Percentiles rank a stretch among this genome's conserved stretches.
Evolutionary conservation across 2,113 vertebrate species (phyloP).

Genomic region (Glaucomys volans): DNA sequence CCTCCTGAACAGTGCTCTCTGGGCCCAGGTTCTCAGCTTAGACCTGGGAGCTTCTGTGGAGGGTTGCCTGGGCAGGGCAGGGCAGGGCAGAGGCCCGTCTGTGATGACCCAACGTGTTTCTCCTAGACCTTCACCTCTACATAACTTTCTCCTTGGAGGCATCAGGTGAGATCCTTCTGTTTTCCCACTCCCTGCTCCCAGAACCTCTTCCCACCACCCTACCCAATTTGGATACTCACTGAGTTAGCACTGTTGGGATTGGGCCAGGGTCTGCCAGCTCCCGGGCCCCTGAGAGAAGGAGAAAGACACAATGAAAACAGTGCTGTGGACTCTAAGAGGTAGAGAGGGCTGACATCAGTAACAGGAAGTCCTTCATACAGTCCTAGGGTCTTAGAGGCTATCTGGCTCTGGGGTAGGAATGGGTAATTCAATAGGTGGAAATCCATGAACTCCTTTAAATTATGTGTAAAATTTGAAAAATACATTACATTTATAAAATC

Average conservation of each 20-base stretch:
- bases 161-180: not conserved
- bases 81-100: not conserved
- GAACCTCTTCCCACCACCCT: not conserved
- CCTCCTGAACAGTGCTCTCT: not conserved
- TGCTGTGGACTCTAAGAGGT: accelerated
- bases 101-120: not conserved
- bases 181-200: not conserved
- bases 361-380: accelerated
- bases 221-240: constrained; percentile 87
- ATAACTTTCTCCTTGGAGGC: not conserved
- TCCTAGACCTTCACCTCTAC: not conserved
- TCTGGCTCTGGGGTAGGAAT: not conserved
- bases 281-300: constrained; percentile 92
- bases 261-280: constrained; percentile 97
- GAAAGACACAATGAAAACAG: not conserved
- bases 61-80: not conserved
- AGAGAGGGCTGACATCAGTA: not conserved
- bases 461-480: not conserved
- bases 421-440: not conserved
- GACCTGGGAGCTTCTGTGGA: not conserved
- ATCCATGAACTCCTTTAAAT: not conserved
- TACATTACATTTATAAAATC: not conserved
- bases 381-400: not conserved
- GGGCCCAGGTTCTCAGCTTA: not conserved
- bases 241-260: constrained; percentile 99